phyloP scores from a whole-genome alignment of 1,140 invertebrate species.

The Drosophila malerkotliana region DNA sequence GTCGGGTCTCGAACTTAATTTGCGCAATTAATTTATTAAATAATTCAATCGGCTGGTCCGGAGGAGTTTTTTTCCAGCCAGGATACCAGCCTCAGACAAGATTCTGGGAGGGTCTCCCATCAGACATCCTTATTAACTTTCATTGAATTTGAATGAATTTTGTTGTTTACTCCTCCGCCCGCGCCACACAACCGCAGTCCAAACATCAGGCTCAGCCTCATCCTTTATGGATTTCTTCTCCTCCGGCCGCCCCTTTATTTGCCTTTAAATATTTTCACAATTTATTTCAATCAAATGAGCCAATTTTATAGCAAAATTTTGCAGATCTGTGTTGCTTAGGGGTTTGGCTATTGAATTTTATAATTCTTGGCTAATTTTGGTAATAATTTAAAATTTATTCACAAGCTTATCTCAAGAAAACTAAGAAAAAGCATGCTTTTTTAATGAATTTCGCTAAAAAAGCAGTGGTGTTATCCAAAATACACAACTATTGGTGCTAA shows the following conservation, averaged over 20 bases:
- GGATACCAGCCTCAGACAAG: no score
- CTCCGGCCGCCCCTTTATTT: background rate
- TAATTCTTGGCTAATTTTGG: no score
- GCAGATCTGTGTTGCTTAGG: no score
- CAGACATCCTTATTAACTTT: constrained; percentile 79
- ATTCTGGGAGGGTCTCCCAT: background rate
- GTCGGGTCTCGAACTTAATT: constrained; percentile 45
- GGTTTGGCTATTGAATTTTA: no score
- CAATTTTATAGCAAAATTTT: no score
- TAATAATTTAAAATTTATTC: constrained; percentile 3
- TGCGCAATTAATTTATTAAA: constrained; percentile 76
- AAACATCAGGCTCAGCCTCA: background rate
- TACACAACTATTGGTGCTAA: no score
- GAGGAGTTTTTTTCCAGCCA: constrained; percentile 8
- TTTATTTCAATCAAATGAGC: no score
- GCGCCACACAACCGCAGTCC: background rate
- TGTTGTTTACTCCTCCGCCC: constrained; percentile 21
- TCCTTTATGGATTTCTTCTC: background rate
- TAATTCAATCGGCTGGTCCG: constrained; percentile 62
- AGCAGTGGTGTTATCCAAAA: no score
- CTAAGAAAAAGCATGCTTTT: no score
- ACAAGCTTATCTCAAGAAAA: background rate
- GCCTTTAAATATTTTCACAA: constrained; percentile 6
- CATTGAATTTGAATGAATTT: constrained; percentile 66
- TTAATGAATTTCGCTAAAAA: no score